Evolutionary conservation across 2,113 vertebrate genomes (phyloP), one percentile per base, ranked within the genome.

Genomic region (Tursiops truncatus): DNA sequence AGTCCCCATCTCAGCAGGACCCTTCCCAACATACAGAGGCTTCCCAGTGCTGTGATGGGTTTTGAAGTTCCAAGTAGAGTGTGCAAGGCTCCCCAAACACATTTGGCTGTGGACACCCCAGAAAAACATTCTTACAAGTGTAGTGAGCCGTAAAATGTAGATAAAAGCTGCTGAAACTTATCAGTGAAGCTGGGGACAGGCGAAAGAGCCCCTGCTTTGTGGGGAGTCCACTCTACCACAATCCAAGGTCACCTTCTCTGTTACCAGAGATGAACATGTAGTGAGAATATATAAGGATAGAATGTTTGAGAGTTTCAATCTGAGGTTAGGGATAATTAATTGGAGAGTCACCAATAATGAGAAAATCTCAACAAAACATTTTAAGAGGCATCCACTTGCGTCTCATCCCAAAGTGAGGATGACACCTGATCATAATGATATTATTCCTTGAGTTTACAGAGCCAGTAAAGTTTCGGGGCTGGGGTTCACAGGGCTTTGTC

Each of bases 31-130:
- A 5, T 6, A 4, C 4, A 31, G 36, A 28, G 10, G 33, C 3
- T 0, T 2, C 15, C 1, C 15, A 13, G 7, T 14, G 20, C 3
- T 21, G 3, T 2, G 11, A n/a, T 79, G 21, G 7, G 0, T 18
- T 14, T 14, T 28, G 5, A 8, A n/a, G 33, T 17, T 14, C 23
- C 31, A 36, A 50, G 9, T 1, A 63, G n/a, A 53, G 17, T 20
- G 70, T 6, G 5, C 12, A 36, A n/a, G 60, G 1, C 12, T 83
- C 26, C 14, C 33, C 41, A 8, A 4, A 38, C 1, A 62, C 2
- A 41, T 6, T 10, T 15, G 18, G 6, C 36, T 23, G 9, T 3
- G 36, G 33, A 41, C 14, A 33, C 13, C 23, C 31, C 60, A 8
- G n/a, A 31, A 13, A 41, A 20, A 17, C 12, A 36, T 28, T 41